These are phyloP conservation scores for Fulmarus glacialis DNA, from an alignment of 2,113 vertebrate genomes.

Conservation along the genomic window DNA sequence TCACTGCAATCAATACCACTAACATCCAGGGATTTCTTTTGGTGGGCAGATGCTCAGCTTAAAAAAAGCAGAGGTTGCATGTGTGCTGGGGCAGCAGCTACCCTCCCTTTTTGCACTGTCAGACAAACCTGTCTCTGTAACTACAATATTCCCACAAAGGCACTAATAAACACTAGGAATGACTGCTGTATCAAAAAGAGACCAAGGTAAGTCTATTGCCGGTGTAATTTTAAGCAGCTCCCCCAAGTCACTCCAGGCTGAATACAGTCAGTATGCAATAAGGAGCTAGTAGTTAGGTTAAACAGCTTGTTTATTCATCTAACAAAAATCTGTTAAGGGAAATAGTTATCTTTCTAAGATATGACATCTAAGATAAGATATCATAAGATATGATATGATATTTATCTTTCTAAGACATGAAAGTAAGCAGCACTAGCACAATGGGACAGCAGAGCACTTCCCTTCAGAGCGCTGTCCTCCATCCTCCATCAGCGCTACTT, in stretches of 20 bases:
- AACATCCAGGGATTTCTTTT: background rate
- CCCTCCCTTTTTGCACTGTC: background rate
- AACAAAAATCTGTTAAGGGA: background rate
- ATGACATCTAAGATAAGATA: no score
- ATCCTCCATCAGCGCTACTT: background rate
- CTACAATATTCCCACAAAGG: background rate
- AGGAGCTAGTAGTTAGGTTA: background rate
- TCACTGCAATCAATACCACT: background rate
- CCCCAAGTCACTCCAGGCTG: background rate
- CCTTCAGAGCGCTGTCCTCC: background rate
- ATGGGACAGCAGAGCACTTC: accelerated
- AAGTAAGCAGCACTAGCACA: background rate
- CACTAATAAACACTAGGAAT: background rate
- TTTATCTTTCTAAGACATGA: background rate
- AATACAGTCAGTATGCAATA: background rate
- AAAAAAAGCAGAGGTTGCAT: background rate
- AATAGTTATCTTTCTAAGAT: background rate
- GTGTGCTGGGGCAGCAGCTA: background rate
- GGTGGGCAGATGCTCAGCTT: background rate
- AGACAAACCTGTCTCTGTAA: background rate
- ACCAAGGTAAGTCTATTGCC: background rate
- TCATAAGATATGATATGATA: no score
- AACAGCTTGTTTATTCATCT: background rate
- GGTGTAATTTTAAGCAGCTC: background rate
- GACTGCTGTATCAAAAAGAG: background rate